Base-by-base conservation (phyloP, 2,797 vertebrate species). In the Macroramphosus scolopax region DNA sequence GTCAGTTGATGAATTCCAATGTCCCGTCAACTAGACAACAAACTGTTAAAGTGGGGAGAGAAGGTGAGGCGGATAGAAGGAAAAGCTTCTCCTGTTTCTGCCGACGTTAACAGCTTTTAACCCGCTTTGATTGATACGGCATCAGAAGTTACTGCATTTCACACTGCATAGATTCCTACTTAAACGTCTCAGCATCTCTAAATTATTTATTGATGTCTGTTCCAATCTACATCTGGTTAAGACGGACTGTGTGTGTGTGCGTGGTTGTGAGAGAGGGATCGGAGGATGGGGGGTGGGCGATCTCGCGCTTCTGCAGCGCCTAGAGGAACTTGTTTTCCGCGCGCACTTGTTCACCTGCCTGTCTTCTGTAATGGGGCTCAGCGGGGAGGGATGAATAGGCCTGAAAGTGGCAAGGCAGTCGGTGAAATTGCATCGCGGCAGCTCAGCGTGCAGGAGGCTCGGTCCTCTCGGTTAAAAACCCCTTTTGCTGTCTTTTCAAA, bases 121-220 rank as follows among this genome's bases (percentile, higher is more conserved):
- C 73, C 46, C 7, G 16, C 73, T 72, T 75, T 92, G 89, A 92
- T 92, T 85, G 86, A 91, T 91, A 84, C 57, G 40, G 72, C 81
- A 76, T 80, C 80, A 88, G 72, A 85, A 88, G 81, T 88, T 85
- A 81, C 87, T 89, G 66, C 36, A 53, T 79, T 85, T 91, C 88
- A 89, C 89, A 90, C 86, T 81, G 88, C 90, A 91, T 87, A 88
- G 91, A 91, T 92, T 93, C 91, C 92, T 91, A 92, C 93, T 96
- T 95, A 93, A 95, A 93, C 92, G 90, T 94, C 91, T 93, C 89
- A 91, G 85, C 83, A 87, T 67, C 66, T 82, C 79, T 93, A 95
- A 87, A 96, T 96, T 94, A 96, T 95, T 96, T 97, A 98, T 98
- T 93, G 93, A 96, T 93, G 92, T 91, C 91, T 93, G 83, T 86